phyloP scores from a whole-genome alignment of 2,888 invertebrate species.

The Orgyia antiqua region DNA sequence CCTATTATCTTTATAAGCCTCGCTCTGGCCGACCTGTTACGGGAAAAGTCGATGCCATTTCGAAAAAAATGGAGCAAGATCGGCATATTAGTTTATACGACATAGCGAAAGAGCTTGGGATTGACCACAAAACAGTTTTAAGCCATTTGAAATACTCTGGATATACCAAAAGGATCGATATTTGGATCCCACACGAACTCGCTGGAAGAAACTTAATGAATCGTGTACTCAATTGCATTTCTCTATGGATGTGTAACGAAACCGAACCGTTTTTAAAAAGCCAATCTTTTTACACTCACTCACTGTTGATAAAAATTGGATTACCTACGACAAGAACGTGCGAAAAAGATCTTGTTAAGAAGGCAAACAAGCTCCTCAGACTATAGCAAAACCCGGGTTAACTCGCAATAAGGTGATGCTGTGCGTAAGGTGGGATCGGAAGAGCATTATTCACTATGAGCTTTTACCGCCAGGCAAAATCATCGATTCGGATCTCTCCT shows the following conservation, averaged over 20 bases:
- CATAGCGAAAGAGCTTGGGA: too few relatives aligned
- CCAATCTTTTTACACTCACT: too few relatives aligned
- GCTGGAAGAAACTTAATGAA: neutral
- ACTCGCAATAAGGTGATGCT: slow-evolving; percentile 1
- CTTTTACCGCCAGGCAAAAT: neutral
- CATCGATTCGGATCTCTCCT: neutral
- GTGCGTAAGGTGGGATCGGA: neutral
- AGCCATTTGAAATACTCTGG: too few relatives aligned
- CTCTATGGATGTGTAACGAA: neutral
- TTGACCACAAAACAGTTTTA: too few relatives aligned
- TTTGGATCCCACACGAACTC: too few relatives aligned
- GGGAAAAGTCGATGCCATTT: too few relatives aligned
- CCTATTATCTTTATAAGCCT: too few relatives aligned
- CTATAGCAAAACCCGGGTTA: slow-evolving; percentile 2
- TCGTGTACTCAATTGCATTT: neutral
- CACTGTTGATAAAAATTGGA: slow-evolving; percentile 2
- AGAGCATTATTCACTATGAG: neutral
- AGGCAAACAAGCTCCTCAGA: neutral
- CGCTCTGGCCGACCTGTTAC: too few relatives aligned
- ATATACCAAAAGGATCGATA: too few relatives aligned
- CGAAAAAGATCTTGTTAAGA: slow-evolving; percentile 1
- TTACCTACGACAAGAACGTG: neutral
- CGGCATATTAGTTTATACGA: too few relatives aligned
- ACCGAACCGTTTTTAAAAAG: neutral
- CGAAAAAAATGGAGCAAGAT: too few relatives aligned